Conservation (phyloP, 30 jellyfish, hydroid and myxozoan genomes). For the Chrysaora quinquecirrha region DNA sequence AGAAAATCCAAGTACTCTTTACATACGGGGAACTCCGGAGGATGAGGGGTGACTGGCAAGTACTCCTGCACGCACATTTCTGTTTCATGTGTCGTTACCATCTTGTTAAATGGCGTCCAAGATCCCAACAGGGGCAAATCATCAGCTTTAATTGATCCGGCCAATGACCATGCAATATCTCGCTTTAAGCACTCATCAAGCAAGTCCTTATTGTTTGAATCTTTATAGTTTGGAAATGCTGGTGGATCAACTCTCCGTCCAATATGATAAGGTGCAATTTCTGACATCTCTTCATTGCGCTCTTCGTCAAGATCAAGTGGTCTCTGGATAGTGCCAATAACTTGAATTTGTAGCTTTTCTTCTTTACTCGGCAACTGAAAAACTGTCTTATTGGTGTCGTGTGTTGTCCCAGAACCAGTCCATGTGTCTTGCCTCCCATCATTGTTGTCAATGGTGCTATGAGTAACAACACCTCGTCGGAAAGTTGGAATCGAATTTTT, state of each 20-base stretch:
- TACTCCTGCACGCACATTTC: constrained; percentile 32
- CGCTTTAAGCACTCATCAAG: background rate
- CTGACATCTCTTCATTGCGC: background rate
- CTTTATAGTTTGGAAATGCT: background rate
- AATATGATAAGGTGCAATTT: background rate
- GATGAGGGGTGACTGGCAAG: constrained; percentile 51
- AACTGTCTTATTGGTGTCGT: too few species aligned
- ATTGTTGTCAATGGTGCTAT: too few species aligned
- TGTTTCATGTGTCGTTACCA: background rate
- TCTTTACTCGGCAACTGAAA: background rate
- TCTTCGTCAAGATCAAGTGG: background rate
- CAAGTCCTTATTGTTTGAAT: background rate
- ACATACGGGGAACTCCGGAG: constrained; percentile 43
- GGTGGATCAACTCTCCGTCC: constrained; percentile 2
- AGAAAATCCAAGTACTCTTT: constrained; percentile 27
- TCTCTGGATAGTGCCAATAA: background rate
- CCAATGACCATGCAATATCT: background rate
- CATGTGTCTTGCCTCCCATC: too few species aligned
- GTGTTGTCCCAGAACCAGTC: too few species aligned
- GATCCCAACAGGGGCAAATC: constrained; percentile 5
- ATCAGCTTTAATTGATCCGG: background rate
- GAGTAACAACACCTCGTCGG: background rate
- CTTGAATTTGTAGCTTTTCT: too few species aligned
- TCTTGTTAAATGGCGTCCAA: constrained; percentile 36
- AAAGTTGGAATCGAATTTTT: background rate